Percentiles rank a stretch among this genome's conserved stretches.
phyloP scores from a whole-genome alignment of 2,113 vertebrate genomes.

The Brachypodius melanocephalos region DNA sequence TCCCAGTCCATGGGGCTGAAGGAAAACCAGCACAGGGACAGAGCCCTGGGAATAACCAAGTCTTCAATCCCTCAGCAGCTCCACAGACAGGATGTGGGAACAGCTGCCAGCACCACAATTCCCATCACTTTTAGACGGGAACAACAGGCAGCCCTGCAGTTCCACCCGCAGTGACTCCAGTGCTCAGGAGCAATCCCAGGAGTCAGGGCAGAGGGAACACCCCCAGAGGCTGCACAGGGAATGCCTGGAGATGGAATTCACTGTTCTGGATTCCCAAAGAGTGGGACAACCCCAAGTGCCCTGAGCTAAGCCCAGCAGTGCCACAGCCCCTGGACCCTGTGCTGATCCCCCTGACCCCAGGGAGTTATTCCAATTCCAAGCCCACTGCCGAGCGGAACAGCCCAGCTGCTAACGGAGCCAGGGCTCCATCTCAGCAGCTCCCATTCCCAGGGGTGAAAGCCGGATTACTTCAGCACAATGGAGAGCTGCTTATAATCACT shows the following conservation, averaged over 20 bases:
- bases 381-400: not conserved
- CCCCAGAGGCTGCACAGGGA: not conserved
- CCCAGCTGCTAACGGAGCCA: not conserved
- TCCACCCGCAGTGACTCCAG: not conserved
- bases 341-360: not conserved
- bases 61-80: not conserved
- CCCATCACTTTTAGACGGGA: not conserved
- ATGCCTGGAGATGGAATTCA: not conserved
- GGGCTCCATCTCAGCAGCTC: not conserved
- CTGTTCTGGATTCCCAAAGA: not conserved
- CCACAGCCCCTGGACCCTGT: not conserved
- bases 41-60: not conserved
- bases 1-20: not conserved
- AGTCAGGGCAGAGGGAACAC: fast-evolving
- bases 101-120: not conserved
- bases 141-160: not conserved
- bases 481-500: not conserved
- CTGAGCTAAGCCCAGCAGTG: not conserved
- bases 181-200: not conserved
- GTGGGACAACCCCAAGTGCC: not conserved
- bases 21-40: not conserved
- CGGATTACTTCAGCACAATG: not conserved
- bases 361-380: not conserved
- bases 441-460: not conserved
- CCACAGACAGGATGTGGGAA: not conserved